These are phyloP conservation scores for Dolichopus griseipennis DNA, from an alignment of 2,888 invertebrate species.

Conservation along the genomic window DNA sequence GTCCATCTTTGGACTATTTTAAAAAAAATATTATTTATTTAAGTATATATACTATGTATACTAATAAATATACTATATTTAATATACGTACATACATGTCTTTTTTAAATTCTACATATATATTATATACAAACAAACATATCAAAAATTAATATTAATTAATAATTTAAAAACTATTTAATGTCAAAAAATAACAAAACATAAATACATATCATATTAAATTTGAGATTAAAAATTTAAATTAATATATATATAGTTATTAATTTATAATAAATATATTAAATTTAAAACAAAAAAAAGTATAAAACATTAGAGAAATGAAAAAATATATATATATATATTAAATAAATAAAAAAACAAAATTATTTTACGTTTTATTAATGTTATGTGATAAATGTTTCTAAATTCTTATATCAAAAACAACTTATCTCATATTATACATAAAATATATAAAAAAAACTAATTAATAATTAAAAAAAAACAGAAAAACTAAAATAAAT, in stretches of 20 bases:
- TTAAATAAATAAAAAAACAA: conserved; percentile 11
- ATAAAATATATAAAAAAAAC: neutral
- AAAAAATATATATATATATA: conserved; percentile 11
- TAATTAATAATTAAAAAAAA: neutral
- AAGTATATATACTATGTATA: too few relatives aligned
- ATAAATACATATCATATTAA: too few relatives aligned
- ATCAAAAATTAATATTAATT: too few relatives aligned
- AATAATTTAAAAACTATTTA: too few relatives aligned
- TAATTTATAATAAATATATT: conserved; percentile 17
- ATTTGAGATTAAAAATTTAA: too few relatives aligned
- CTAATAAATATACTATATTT: too few relatives aligned
- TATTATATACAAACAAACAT: too few relatives aligned
- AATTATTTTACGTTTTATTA: neutral
- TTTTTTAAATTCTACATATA: too few relatives aligned
- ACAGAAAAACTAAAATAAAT: neutral
- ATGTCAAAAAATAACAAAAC: too few relatives aligned
- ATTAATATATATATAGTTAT: neutral
- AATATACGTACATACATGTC: too few relatives aligned
- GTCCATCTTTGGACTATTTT: too few relatives aligned
- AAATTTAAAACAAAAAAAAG: conserved; percentile 18
- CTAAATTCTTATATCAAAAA: neutral
- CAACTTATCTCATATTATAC: neutral
- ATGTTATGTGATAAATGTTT: conserved; percentile 2
- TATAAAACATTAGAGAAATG: conserved; percentile 14
- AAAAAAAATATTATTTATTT: too few relatives aligned